phyloP scores from a whole-genome alignment of 1,140 invertebrate genomes.

The Sinella curviseta region DNA sequence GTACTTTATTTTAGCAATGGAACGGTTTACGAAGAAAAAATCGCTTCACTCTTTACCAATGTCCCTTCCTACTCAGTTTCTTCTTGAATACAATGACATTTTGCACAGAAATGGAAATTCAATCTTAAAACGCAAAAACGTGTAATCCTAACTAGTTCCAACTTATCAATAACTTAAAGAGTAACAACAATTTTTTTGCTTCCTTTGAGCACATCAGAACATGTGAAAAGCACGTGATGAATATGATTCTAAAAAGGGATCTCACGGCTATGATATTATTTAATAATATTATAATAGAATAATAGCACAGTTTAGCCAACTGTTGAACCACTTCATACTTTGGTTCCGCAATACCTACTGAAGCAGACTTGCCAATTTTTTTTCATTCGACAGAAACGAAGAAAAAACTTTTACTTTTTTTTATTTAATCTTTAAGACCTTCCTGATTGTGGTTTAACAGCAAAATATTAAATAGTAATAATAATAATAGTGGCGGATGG shows the following conservation, averaged over 20 bases:
- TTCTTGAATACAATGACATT: neutral
- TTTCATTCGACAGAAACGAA: neutral
- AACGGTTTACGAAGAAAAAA: neutral
- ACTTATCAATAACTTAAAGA: neutral
- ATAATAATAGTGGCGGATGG: neutral
- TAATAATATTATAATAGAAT: no score
- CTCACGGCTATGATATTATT: no score
- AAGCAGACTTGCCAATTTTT: neutral
- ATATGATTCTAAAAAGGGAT: no score
- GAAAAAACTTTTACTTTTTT: constrained; percentile 7
- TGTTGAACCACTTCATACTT: no score
- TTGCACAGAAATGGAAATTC: no score
- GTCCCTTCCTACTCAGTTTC: neutral
- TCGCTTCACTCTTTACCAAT: neutral
- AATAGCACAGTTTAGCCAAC: no score
- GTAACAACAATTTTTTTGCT: no score
- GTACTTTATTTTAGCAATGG: neutral
- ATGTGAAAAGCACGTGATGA: no score
- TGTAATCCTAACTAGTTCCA: no score
- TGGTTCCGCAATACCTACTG: neutral
- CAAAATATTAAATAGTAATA: neutral
- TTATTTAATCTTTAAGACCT: neutral
- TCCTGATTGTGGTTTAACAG: neutral
- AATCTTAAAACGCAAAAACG: no score
- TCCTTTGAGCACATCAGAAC: no score